A percentile compares a stretch with the other conserved stretches of the same genome.
Conservation (phyloP, 2,797 vertebrate species). For the Carduelis carduelis region DNA sequence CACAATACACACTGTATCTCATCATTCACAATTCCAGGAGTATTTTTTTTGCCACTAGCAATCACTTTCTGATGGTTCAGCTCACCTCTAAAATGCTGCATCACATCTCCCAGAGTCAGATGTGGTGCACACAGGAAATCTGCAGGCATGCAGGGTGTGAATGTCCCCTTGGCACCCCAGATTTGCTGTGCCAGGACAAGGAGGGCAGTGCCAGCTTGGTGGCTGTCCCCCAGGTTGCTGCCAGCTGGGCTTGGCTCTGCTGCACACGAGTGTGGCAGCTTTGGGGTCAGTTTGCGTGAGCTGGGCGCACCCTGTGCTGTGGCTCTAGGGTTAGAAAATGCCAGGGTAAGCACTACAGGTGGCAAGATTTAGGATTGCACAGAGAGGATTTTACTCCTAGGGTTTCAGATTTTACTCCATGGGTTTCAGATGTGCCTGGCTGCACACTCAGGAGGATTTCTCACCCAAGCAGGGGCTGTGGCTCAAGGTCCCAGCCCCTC, state of each 20-base stretch:
- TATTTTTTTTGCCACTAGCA: background rate
- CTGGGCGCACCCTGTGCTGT: background rate
- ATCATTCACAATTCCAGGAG: background rate
- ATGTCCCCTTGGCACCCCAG: background rate
- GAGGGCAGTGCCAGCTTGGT: background rate
- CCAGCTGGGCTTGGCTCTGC: background rate
- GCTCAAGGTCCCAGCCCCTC: background rate
- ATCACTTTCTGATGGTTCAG: background rate
- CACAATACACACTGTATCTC: accelerated
- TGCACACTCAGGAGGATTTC: background rate
- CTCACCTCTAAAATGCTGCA: background rate
- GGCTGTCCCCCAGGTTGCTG: background rate
- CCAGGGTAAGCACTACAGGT: background rate
- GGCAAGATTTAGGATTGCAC: background rate
- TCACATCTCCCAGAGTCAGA: background rate
- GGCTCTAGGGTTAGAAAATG: background rate
- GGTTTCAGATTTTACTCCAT: background rate
- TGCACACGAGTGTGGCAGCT: background rate
- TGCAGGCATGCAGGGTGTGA: background rate
- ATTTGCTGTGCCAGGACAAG: background rate
- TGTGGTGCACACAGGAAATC: background rate
- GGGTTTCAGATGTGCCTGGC: background rate
- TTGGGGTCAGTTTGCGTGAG: background rate
- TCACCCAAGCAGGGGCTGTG: background rate
- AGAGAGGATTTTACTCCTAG: background rate